phyloP scores from a whole-genome alignment of 1,140 invertebrate species.

The Pogonognathellus flavescens region DNA sequence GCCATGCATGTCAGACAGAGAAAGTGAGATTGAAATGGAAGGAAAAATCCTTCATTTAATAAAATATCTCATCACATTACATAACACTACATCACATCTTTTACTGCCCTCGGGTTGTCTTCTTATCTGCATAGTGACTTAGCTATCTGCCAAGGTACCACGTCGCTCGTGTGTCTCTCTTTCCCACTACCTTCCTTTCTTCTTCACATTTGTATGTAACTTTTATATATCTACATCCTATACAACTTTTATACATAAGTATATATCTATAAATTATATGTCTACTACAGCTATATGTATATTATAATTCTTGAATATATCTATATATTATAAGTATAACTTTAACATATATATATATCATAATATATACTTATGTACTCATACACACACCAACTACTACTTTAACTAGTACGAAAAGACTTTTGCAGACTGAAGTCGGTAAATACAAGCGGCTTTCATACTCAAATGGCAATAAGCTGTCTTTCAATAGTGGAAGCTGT shows the following conservation, averaged over 20 bases:
- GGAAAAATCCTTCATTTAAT: constrained; percentile 44
- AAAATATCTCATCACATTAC: constrained; percentile 53
- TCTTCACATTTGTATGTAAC: background rate
- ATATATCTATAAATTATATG: too few species aligned
- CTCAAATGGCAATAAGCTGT: constrained; percentile 20
- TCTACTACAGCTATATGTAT: too few species aligned
- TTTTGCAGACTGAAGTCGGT: background rate
- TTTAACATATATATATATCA: too few species aligned
- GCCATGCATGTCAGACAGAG: constrained; percentile 5
- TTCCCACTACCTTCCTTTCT: background rate
- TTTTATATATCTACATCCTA: background rate
- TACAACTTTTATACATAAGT: too few species aligned
- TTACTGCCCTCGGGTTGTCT: constrained; percentile 6
- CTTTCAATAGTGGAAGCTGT: background rate
- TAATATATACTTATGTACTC: too few species aligned
- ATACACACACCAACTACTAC: too few species aligned
- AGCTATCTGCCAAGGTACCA: background rate
- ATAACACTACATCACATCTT: constrained; percentile 52
- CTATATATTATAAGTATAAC: too few species aligned
- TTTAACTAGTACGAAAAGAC: too few species aligned
- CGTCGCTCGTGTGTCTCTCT: too few species aligned
- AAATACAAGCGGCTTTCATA: constrained; percentile 1
- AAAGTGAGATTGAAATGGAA: constrained; percentile 44
- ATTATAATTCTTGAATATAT: too few species aligned
- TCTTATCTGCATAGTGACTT: constrained; percentile 29